Evolutionary conservation across 53 echinoderm and acorn worm species (phyloP).

Genomic region (Astropecten irregularis): DNA sequence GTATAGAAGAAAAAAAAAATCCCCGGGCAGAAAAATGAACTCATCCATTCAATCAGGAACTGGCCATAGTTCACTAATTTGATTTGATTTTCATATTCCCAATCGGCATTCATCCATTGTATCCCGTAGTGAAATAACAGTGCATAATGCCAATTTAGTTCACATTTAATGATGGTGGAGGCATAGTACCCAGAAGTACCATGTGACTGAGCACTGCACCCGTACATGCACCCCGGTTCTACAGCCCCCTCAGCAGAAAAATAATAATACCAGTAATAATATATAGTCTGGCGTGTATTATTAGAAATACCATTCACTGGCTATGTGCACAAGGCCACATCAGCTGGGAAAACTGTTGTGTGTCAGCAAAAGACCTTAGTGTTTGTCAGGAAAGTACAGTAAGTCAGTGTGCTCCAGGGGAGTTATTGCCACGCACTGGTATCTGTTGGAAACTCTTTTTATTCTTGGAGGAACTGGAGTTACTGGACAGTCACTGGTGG

Average conservation of each 20-base stretch:
- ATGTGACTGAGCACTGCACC: not conserved
- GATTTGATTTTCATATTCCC: too few relatives aligned
- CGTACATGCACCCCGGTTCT: too few relatives aligned
- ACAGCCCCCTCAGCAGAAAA: not conserved
- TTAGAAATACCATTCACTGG: slow-evolving; percentile 1
- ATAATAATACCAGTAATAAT: slow-evolving; percentile 29
- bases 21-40: not conserved
- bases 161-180: slow-evolving; percentile 32
- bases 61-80: not conserved
- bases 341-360: too few relatives aligned
- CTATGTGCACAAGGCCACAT: slow-evolving; percentile 25
- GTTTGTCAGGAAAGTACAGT: too few relatives aligned
- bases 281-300: not conserved
- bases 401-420: too few relatives aligned
- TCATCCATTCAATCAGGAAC: not conserved
- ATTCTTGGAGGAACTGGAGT: too few relatives aligned
- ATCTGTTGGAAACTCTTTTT: too few relatives aligned
- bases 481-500: too few relatives aligned
- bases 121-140: slow-evolving; percentile 27
- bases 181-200: too few relatives aligned
- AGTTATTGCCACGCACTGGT: too few relatives aligned
- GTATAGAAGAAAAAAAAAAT: too few relatives aligned
- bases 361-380: too few relatives aligned
- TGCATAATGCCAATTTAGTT: not conserved
- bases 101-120: slow-evolving; percentile 36